Conservation (phyloP, 2,797 vertebrate species). For the Lepus oiostolus region DNA sequence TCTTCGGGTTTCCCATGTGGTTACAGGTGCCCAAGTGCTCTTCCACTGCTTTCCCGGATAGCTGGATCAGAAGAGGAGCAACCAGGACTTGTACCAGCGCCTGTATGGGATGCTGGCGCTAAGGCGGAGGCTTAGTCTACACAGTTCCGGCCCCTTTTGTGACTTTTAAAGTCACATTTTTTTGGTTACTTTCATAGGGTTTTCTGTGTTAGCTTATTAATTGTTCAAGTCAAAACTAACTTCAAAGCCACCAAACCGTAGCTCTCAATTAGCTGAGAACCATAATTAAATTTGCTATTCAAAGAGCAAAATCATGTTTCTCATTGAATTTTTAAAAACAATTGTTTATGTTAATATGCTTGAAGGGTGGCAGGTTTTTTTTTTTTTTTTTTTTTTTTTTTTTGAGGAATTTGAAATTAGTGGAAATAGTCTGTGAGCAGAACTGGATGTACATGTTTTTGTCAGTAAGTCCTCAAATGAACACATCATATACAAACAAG, state of each 20-base stretch:
- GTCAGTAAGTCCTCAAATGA: slow-evolving; percentile 87
- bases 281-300: slow-evolving; percentile 71
- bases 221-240: slow-evolving; percentile 12
- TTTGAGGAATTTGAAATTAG: slow-evolving; percentile 85
- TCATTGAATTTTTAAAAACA: slow-evolving; percentile 59
- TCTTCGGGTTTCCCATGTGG: too few relatives aligned
- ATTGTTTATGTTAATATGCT: slow-evolving; percentile 72
- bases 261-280: slow-evolving; percentile 32
- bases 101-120: too few relatives aligned
- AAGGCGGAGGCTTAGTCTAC: too few relatives aligned
- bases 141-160: too few relatives aligned
- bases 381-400: slow-evolving; percentile 70
- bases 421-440: slow-evolving; percentile 76
- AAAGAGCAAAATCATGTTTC: slow-evolving; percentile 61
- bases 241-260: not conserved
- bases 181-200: slow-evolving; percentile 28
- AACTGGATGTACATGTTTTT: slow-evolving; percentile 81
- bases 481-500: slow-evolving; percentile 87
- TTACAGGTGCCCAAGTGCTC: too few relatives aligned
- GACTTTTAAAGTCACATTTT: not conserved
- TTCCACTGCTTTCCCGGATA: too few relatives aligned
- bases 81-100: too few relatives aligned
- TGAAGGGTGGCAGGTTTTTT: slow-evolving; percentile 78
- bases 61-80: too few relatives aligned
- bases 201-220: slow-evolving; percentile 55